Conservation (phyloP, 2,888 invertebrate species). For the Cephus pygmeus region DNA sequence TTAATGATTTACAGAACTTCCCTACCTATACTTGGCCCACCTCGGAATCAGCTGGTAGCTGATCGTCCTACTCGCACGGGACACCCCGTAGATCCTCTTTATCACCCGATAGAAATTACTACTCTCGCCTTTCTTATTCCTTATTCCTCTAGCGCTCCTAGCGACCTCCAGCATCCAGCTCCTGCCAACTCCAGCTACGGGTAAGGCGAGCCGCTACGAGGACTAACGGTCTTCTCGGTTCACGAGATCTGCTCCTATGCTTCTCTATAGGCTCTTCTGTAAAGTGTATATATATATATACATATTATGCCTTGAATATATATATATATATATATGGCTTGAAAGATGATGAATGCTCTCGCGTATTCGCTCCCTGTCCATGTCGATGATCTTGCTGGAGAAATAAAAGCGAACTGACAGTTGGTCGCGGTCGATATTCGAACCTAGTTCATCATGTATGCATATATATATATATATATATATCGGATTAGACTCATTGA, state of each 20-base stretch:
- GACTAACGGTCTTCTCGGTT: background rate
- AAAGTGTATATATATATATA: background rate
- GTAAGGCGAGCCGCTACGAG: background rate
- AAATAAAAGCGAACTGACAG: background rate
- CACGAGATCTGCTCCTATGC: background rate
- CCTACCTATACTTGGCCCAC: background rate
- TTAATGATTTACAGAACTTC: background rate
- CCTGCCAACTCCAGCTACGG: background rate
- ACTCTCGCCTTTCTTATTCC: background rate
- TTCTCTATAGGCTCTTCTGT: background rate
- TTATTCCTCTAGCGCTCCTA: background rate
- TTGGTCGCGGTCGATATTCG: background rate
- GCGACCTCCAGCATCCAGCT: background rate
- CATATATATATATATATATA: background rate
- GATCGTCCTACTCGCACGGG: background rate
- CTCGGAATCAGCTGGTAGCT: background rate
- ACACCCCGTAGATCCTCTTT: background rate
- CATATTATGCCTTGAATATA: too few relatives aligned
- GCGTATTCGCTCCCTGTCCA: slow-evolving; percentile 17
- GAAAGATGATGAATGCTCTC: slow-evolving; percentile 36
- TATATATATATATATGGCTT: background rate
- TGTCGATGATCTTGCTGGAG: background rate
- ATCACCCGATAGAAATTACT: background rate
- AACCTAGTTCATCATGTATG: background rate
- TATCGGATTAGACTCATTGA: background rate